Evolutionary conservation across 2,888 invertebrate species (phyloP), one percentile per base, ranked within the genome.

Genomic region (Boloria euphrosyne): DNA sequence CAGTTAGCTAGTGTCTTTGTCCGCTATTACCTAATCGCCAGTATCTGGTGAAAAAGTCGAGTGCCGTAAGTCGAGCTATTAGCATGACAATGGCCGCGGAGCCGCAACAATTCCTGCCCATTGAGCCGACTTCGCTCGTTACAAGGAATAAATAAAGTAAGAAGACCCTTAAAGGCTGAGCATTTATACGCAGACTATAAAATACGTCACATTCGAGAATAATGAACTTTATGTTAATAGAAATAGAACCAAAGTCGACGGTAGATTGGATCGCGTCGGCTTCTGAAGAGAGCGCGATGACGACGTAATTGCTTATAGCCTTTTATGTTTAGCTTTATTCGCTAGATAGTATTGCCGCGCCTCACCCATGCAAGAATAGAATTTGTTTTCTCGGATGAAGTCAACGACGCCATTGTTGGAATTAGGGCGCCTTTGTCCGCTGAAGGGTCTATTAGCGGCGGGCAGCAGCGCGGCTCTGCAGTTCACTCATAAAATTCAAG

Each of bases 261-360:
- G 57, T 31, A 50, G 14, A n/a, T 43, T 14, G 5, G 10, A 13
- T 31, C 5, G 16, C 14, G 22, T 27, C 16, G n/a, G 38, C 3
- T 44, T 57, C 47, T 62, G 44, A 38, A 38, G 60, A 51, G 57
- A 62, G 65, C 67, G 75, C 76, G 74, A 76, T 77, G 71, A 72
- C 72, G 66, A 68, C 73, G 75, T 78, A 78, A 80, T 78, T 78
- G 78, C 75, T 78, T 73, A 51, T 52, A 64, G 64, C 55, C 63
- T 53, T 67, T 64, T 64, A 51, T 54, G 67, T 47, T 58, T 58
- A 64, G 47, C 58, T 31, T 58, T 65, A 52, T 64, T 64, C 52
- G 17, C 47, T 47, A 63, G 57, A 64, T 58, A 52, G 17, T 50
- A 47, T 60, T 54, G 64, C 51, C 31, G 63, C 51, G 55, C 49